phyloP scores from a whole-genome alignment of 2,113 vertebrate genomes.

The Monopterus albus region DNA sequence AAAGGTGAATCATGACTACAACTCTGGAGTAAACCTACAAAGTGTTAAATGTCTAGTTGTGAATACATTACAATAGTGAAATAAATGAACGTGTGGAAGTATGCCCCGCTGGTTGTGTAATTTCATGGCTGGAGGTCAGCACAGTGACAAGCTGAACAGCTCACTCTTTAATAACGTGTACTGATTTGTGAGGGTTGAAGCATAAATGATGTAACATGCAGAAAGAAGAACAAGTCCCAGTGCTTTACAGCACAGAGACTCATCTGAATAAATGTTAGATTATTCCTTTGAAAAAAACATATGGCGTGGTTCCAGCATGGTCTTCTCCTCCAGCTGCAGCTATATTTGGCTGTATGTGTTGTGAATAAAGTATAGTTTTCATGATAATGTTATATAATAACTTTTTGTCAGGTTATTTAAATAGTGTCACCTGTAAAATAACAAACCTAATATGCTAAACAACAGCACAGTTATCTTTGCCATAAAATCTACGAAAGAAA shows the following conservation, averaged over 20 bases:
- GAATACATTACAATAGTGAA: not conserved
- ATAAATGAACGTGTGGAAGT: not conserved
- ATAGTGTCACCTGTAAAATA: not conserved
- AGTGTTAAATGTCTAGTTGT: no score
- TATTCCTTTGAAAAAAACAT: conserved; percentile 22
- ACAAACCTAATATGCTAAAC: not conserved
- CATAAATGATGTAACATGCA: conserved; percentile 32
- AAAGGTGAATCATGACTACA: not conserved
- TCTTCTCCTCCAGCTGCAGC: not conserved
- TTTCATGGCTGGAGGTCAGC: conserved; percentile 16
- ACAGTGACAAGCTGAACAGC: conserved; percentile 2
- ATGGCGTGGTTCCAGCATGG: not conserved
- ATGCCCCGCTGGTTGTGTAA: conserved; percentile 48
- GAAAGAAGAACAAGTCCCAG: not conserved
- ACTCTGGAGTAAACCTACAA: no score
- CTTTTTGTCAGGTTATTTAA: not conserved
- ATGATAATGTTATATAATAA: conserved; percentile 9
- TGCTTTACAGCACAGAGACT: not conserved
- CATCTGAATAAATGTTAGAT: conserved; percentile 7
- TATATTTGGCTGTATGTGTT: conserved; percentile 20
- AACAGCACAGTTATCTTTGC: not conserved
- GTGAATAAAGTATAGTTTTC: not conserved
- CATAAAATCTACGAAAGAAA: not conserved
- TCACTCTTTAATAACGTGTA: conserved; percentile 32
- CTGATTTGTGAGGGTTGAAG: conserved; percentile 30